phyloP scores from a whole-genome alignment of 2,888 invertebrate species.

The Drosophila dives region DNA sequence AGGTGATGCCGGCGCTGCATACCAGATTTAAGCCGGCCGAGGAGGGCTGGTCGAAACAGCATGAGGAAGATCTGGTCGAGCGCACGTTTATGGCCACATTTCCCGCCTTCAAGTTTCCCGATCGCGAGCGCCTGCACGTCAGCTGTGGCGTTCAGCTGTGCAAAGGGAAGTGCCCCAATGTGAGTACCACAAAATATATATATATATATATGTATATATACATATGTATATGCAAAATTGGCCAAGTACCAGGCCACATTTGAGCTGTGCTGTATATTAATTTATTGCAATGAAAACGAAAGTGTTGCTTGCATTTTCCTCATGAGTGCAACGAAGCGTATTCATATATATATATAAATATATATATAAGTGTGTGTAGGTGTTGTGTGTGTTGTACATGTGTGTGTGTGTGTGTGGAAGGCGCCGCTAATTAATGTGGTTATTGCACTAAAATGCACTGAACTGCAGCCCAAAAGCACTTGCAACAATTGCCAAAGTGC shows the following conservation, averaged over 20 bases:
- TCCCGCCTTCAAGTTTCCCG: slow-evolving; percentile 93
- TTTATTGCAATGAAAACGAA: slow-evolving; percentile 77
- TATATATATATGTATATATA: background rate
- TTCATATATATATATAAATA: slow-evolving; percentile 26
- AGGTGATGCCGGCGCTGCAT: slow-evolving; percentile 85
- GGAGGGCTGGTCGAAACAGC: slow-evolving; percentile 85
- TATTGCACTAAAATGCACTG: slow-evolving; percentile 81
- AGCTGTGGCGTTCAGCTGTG: slow-evolving; percentile 92
- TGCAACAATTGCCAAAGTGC: slow-evolving; percentile 43
- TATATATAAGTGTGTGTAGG: slow-evolving; percentile 5
- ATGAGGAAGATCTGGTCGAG: slow-evolving; percentile 84
- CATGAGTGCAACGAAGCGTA: slow-evolving; percentile 56
- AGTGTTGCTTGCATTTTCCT: slow-evolving; percentile 56
- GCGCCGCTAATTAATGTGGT: slow-evolving; percentile 78
- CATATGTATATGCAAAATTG: slow-evolving; percentile 27
- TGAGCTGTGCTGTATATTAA: slow-evolving; percentile 51
- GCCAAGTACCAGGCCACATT: slow-evolving; percentile 23
- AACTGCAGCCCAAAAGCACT: slow-evolving; percentile 67
- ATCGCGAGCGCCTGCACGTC: slow-evolving; percentile 90
- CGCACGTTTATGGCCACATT: slow-evolving; percentile 87
- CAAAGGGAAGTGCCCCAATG: slow-evolving; percentile 89
- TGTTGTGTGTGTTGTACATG: slow-evolving; percentile 33
- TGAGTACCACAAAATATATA: slow-evolving; percentile 78
- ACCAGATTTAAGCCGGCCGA: slow-evolving; percentile 82
- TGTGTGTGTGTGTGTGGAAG: slow-evolving; percentile 36